Evolutionary conservation across 23 tunicate species (phyloP).

Genomic region (Halocynthia aurantium): DNA sequence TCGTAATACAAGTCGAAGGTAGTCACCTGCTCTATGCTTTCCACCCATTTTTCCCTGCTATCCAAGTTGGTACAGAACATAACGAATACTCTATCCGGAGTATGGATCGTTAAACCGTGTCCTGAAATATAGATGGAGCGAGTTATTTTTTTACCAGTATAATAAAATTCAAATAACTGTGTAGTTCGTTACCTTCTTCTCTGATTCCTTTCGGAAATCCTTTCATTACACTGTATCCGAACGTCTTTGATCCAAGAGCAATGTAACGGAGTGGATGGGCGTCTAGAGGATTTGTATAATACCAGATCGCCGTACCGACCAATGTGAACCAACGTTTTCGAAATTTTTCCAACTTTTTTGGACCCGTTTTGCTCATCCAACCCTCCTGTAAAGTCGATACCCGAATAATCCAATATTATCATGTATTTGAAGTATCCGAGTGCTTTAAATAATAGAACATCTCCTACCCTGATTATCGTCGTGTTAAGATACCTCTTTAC

Average conservation of each 20-base stretch:
- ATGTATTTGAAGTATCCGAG: not conserved
- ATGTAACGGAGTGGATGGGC: constrained; percentile 66
- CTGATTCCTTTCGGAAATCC: constrained; percentile 61
- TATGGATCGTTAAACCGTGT: constrained; percentile 69
- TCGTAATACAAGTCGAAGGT: not conserved
- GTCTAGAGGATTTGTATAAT: constrained; percentile 65
- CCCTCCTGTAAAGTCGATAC: constrained; percentile 50
- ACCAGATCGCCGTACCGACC: constrained; percentile 86
- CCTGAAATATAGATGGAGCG: constrained; percentile 18
- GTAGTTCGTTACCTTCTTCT: constrained; percentile 48
- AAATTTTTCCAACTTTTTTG: constrained; percentile 66
- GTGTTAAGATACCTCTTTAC: constrained; percentile 58
- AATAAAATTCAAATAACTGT: not conserved
- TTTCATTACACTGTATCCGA: constrained; percentile 59
- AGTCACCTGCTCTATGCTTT: constrained; percentile 29
- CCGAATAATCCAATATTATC: not conserved
- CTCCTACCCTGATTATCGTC: constrained; percentile 44
- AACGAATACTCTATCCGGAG: constrained; percentile 79
- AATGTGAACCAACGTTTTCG: constrained; percentile 74
- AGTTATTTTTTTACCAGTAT: not conserved
- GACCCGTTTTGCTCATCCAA: constrained; percentile 91
- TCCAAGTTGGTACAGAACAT: constrained; percentile 31
- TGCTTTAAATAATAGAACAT: not conserved
- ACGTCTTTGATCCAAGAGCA: constrained; percentile 69
- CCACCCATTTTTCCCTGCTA: constrained; percentile 55